These are phyloP conservation scores for Tangachromis dhanisi DNA, from an alignment of 2,113 vertebrate species.

Conservation along the genomic window DNA sequence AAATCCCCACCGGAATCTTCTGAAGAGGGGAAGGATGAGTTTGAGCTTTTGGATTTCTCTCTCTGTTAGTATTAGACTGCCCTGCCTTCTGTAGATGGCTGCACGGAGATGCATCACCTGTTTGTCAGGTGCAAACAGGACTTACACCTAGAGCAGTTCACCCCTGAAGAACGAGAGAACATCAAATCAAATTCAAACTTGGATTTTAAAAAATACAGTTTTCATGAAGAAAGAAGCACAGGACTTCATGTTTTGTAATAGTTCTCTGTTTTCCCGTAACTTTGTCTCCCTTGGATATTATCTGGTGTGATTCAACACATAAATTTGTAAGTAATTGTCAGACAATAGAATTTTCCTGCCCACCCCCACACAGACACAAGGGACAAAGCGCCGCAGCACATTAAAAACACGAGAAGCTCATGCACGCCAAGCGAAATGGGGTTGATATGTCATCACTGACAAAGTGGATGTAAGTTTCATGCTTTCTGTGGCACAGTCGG, in stretches of 20 bases:
- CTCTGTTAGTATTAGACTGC: not conserved
- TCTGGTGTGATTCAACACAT: not conserved
- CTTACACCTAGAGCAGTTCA: not conserved
- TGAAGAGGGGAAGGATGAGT: not conserved
- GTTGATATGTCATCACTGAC: not conserved
- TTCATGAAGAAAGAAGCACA: not conserved
- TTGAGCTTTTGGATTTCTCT: not conserved
- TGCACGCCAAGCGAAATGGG: not conserved
- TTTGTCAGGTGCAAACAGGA: not conserved
- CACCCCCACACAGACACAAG: not conserved
- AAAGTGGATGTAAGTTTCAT: not conserved
- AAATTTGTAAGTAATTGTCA: not conserved
- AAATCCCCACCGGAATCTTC: not conserved
- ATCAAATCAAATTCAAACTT: not conserved
- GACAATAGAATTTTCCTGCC: not conserved
- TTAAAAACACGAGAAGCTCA: not conserved
- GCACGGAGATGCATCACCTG: not conserved
- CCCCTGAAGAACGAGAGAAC: not conserved
- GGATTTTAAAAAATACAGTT: not conserved
- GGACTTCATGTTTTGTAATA: not conserved
- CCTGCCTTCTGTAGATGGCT: not conserved
- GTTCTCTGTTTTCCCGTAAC: not conserved
- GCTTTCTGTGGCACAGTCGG: not conserved
- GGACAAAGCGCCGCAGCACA: not conserved
- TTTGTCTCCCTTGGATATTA: not conserved